phyloP scores from a whole-genome alignment of 2,113 vertebrate genomes.

The Bombycilla garrulus region DNA sequence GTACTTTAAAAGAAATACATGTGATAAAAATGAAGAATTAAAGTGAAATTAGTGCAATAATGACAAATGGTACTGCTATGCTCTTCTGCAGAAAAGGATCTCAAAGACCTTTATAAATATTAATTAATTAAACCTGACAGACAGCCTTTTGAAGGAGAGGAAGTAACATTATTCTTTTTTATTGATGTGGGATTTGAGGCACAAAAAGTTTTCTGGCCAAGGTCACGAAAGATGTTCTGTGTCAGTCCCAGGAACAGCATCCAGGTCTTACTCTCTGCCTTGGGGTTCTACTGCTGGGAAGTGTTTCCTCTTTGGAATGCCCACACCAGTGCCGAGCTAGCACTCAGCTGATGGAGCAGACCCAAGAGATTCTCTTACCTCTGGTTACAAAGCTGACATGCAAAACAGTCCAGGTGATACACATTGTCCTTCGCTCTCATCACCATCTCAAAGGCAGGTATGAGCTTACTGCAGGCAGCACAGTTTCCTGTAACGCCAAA shows the following conservation, averaged over 20 bases:
- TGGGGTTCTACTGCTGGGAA: neutral
- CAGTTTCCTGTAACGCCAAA: conserved; percentile 98
- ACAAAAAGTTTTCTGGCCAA: conserved; percentile 35
- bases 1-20: conserved; percentile 20
- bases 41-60: conserved; percentile 26
- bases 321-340: neutral
- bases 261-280: neutral
- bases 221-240: neutral
- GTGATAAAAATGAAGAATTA: conserved; percentile 44
- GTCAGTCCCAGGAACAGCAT: neutral
- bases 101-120: conserved; percentile 32
- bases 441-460: conserved; percentile 99
- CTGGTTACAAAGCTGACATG: conserved; percentile 98
- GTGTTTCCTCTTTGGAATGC: neutral
- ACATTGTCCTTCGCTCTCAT: conserved; percentile 99
- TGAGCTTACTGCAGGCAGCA: conserved; percentile 97
- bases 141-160: conserved; percentile 29
- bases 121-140: conserved; percentile 60
- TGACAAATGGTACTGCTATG: conserved; percentile 23
- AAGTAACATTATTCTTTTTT: conserved; percentile 51
- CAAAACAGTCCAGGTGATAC: conserved; percentile 99
- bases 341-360: neutral
- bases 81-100: conserved; percentile 12
- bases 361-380: conserved; percentile 80
- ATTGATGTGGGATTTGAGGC: neutral